These are phyloP conservation scores for Peromyscus aztecus DNA, from an alignment of 2,797 vertebrate genomes.

Conservation along the genomic window DNA sequence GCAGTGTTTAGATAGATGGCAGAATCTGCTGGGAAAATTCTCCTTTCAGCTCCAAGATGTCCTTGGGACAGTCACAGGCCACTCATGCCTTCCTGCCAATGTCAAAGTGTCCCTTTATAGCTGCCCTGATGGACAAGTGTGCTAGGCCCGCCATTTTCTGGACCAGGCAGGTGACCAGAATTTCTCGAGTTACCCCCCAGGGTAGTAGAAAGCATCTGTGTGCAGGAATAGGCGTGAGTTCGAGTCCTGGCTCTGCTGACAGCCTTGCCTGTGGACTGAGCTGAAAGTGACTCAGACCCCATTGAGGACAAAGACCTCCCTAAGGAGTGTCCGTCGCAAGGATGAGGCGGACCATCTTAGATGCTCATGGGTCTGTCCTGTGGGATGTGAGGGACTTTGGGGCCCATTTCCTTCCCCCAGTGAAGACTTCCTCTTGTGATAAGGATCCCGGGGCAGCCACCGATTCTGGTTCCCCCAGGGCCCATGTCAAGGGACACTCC, in stretches of 20 bases:
- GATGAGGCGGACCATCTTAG: neutral
- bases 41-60: neutral
- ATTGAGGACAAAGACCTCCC: neutral
- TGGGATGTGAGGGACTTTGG: neutral
- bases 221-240: neutral
- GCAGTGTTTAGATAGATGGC: neutral
- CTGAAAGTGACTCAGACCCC: neutral
- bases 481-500: neutral
- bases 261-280: neutral
- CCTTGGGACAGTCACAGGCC: neutral
- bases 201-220: neutral
- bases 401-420: conserved; percentile 10
- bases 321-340: neutral
- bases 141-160: neutral
- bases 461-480: neutral
- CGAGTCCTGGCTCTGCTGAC: neutral
- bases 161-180: neutral
- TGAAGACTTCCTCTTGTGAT: conserved; percentile 53
- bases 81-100: neutral
- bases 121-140: neutral
- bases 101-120: neutral
- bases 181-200: neutral
- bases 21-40: neutral
- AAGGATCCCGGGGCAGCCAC: neutral
- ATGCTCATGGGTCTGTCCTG: neutral